phyloP scores from a whole-genome alignment of 2,113 vertebrate genomes.

The Sporophila hypoxantha region DNA sequence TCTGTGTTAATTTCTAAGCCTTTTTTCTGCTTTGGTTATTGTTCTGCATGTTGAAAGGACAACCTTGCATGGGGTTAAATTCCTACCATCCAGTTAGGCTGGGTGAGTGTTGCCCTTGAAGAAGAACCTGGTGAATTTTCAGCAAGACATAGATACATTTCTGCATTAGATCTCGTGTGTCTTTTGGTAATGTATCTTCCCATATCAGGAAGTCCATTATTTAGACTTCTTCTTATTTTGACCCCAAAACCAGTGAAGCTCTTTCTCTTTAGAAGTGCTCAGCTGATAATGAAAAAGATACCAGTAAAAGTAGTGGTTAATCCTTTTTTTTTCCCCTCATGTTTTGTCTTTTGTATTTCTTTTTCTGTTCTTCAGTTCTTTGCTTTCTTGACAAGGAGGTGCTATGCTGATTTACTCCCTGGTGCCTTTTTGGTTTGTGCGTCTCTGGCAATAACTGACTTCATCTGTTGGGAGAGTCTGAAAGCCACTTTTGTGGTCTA shows the following conservation, averaged over 20 bases:
- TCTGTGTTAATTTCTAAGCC: neutral
- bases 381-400: neutral
- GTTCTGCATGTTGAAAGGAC: neutral
- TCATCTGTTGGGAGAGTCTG: neutral
- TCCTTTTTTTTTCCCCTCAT: rapidly evolving
- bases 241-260: neutral
- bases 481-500: neutral
- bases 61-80: neutral
- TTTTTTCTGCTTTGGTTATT: neutral
- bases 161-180: neutral
- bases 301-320: neutral
- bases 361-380: neutral
- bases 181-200: neutral
- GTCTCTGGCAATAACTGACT: neutral
- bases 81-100: neutral
- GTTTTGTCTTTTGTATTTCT: neutral
- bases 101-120: neutral
- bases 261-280: neutral
- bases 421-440: neutral
- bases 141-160: neutral
- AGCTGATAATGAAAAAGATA: neutral
- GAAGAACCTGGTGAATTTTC: neutral
- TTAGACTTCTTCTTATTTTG: neutral
- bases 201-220: neutral
- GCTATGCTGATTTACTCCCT: neutral